These are phyloP conservation scores for Thecocarcelia acutangulata DNA, from an alignment of 2,888 invertebrate genomes.

Conservation along the genomic window DNA sequence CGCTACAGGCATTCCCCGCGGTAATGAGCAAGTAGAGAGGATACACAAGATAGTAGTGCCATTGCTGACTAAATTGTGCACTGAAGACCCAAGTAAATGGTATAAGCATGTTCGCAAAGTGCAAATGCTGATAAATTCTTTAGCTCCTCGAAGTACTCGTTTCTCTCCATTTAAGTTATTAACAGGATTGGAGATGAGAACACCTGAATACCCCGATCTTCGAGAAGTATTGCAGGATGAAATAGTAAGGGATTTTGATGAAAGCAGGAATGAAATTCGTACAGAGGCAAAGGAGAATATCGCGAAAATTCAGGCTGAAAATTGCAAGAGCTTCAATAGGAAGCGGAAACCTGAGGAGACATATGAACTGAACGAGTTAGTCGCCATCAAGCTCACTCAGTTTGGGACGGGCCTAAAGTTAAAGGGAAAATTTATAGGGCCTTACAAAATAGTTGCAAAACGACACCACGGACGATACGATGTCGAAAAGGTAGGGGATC, in stretches of 20 bases:
- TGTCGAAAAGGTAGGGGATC: slow-evolving; percentile 38
- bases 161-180: slow-evolving; percentile 51
- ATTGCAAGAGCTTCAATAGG: slow-evolving; percentile 16
- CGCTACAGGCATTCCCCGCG: slow-evolving; percentile 59
- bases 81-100: slow-evolving; percentile 74
- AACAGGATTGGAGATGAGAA: slow-evolving; percentile 58
- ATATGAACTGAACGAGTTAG: slow-evolving; percentile 34
- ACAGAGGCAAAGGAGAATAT: slow-evolving; percentile 14
- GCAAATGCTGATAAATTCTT: slow-evolving; percentile 68
- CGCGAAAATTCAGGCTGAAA: neutral
- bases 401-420: slow-evolving; percentile 51
- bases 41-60: slow-evolving; percentile 73
- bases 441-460: slow-evolving; percentile 40
- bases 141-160: slow-evolving; percentile 47
- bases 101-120: slow-evolving; percentile 27
- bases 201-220: slow-evolving; percentile 33
- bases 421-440: slow-evolving; percentile 46
- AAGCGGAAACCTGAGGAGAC: slow-evolving; percentile 19
- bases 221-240: slow-evolving; percentile 39
- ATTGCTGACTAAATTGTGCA: slow-evolving; percentile 75
- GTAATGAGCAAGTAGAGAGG: slow-evolving; percentile 65
- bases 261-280: neutral
- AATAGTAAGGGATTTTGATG: neutral
- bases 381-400: slow-evolving; percentile 61
- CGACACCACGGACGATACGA: slow-evolving; percentile 29